These are phyloP conservation scores for Myanophis thanlyinensis DNA, from an alignment of 2,113 vertebrate species.

Conservation along the genomic window DNA sequence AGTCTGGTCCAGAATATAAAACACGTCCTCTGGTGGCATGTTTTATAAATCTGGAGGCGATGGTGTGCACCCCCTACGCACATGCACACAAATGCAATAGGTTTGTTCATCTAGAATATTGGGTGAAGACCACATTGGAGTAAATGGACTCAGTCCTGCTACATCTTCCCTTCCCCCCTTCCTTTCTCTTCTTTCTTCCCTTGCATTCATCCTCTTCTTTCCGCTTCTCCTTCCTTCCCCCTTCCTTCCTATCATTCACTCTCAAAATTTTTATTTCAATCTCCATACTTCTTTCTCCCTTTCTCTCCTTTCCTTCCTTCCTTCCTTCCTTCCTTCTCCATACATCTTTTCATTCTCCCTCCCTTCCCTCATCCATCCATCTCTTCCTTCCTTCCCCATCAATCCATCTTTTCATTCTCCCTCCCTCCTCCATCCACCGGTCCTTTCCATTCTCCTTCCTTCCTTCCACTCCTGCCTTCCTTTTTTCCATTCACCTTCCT, in stretches of 20 bases:
- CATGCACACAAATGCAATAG: background rate
- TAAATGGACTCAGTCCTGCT: no score
- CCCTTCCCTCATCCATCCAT: background rate
- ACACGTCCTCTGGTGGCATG: constrained; percentile 13
- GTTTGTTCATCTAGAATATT: background rate
- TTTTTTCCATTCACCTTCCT: no score
- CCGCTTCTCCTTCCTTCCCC: background rate
- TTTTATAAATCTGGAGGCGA: background rate
- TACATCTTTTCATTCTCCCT: background rate
- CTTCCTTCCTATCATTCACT: background rate
- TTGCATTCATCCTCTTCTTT: background rate
- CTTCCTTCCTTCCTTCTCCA: no score
- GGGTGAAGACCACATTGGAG: background rate
- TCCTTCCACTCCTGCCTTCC: no score
- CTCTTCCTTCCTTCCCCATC: background rate
- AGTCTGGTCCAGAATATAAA: constrained; percentile 33
- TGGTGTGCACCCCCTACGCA: background rate
- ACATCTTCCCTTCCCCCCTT: no score
- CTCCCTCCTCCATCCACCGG: no score
- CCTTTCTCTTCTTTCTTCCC: no score
- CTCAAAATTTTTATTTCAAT: background rate
- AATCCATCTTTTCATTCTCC: no score
- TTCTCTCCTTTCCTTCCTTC: no score
- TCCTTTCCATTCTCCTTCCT: no score
- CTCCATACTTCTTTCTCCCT: background rate